Evolutionary conservation across 2,797 vertebrate genomes (phyloP).

Genomic region (Enteromius anoplus): DNA sequence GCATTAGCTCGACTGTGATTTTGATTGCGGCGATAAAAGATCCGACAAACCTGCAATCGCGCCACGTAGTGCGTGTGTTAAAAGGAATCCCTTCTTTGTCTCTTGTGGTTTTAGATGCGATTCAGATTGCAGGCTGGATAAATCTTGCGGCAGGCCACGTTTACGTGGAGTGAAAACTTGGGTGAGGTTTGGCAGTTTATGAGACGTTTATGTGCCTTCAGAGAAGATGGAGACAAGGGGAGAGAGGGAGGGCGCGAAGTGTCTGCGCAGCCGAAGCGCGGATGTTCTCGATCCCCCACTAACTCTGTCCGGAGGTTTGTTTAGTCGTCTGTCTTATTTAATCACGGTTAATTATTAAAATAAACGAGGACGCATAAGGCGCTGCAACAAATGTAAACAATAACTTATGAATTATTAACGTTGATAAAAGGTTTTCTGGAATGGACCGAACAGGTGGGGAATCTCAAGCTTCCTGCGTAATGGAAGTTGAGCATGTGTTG

Average conservation of each 20-base stretch:
- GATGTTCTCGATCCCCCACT: slow-evolving; percentile 8
- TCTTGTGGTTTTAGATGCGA: slow-evolving; percentile 24
- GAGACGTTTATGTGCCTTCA: slow-evolving; percentile 20
- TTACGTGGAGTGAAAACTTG: slow-evolving; percentile 40
- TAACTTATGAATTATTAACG: slow-evolving; percentile 72
- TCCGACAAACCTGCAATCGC: not conserved
- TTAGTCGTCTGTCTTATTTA: slow-evolving; percentile 47
- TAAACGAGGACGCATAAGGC: slow-evolving; percentile 60
- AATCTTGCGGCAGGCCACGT: slow-evolving; percentile 42
- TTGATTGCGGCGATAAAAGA: not conserved
- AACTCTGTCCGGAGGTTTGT: slow-evolving; percentile 32
- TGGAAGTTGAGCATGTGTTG: slow-evolving; percentile 55
- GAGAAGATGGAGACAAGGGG: slow-evolving; percentile 20
- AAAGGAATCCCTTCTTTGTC: slow-evolving; percentile 31
- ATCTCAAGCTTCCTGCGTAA: slow-evolving; percentile 43
- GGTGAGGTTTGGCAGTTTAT: slow-evolving; percentile 37
- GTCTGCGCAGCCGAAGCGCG: slow-evolving; percentile 1
- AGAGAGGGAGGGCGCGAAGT: not conserved
- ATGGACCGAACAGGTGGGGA: slow-evolving; percentile 60
- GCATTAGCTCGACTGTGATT: slow-evolving; percentile 1
- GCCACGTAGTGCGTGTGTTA: slow-evolving; percentile 18
- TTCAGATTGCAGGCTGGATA: slow-evolving; percentile 35
- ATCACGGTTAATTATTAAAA: slow-evolving; percentile 71
- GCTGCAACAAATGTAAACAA: slow-evolving; percentile 66
- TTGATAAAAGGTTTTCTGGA: slow-evolving; percentile 76